Base-by-base conservation (phyloP, 2,888 invertebrate species). In the Auanema sp. region DNA sequence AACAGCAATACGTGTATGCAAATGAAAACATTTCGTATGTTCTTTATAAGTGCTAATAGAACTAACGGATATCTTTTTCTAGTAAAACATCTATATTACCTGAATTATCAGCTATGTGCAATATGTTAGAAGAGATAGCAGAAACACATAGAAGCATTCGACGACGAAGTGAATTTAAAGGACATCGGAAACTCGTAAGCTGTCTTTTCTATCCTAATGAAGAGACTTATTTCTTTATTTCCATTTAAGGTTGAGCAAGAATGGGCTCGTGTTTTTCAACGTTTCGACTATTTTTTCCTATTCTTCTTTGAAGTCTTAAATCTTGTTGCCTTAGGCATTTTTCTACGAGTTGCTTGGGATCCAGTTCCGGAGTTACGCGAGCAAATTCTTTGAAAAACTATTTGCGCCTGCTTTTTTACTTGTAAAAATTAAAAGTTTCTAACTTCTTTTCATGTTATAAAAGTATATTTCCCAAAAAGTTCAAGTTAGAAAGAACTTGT, bases 211-310 rank as follows among this genome's bases (percentile, higher is more conserved):
- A n/a, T 18, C 14, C 6, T 18, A 51, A 51, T 21, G 10, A 24
- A 51, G 33, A 11, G 23, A 2, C 21, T 23, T 8, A n/a, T n/a
- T 47, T 47, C 21, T 8, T 47, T 5, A 8, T 47, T 47, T 5
- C 33, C 16, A 40, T 53, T 69, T 55, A 61, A 78, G 78, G 67
- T 79, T 23, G 77, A 79, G 57, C 57, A 66, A 24, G 78, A 79
- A 66, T 79, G 79, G 79, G 65, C 76, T 24, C 63, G 72, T 18
- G 70, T 79, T 1, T 79, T 79, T 41, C 68, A 67, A 10, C 68
- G 76, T 8, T 75, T 75, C 66, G 76, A 79, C 58, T 76, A 76
- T 52, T 74, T 74, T 51, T 77, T 77, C 62, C 65, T 78, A 5
- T 77, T 77, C 49, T 59, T 79, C 24, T 79, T 79, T 59, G 68